Base-by-base conservation (phyloP, 2,797 vertebrate species). In the Sebastes variabilis region DNA sequence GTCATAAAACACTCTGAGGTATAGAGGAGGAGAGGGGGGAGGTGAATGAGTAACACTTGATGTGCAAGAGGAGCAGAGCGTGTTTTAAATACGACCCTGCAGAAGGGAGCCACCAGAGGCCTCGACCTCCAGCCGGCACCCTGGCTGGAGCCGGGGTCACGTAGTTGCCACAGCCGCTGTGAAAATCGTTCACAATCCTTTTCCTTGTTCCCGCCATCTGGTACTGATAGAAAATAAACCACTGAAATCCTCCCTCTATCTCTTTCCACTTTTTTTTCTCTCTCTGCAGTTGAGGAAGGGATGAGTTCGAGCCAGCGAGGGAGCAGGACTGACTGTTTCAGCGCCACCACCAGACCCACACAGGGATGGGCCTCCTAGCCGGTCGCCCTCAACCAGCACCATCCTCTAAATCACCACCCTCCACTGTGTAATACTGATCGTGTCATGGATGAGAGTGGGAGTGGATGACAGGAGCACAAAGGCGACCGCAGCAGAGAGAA, bases 221-320 rank as follows among this genome's bases (percentile, higher is more conserved):
- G 72, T 86, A 73, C 81, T 82, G 60, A 79, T 67, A 56, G 65
- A 73, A 77, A 73, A 85, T 77, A 91, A 93, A 86, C 86, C 74
- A 75, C 83, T 90, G 72, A 91, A 83, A 84, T 71, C 56, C 72
- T 79, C 54, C 64, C n/a, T 85, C 64, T 49, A 4, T 34, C 29
- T 36, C 32, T 14, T 36, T 24, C 46, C 18, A 20, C 42, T 49
- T 49, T 49, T 49, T 42, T 42, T 16, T 64, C 16, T 62, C 22
- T 85, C 56, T 86, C 66, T 52, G 66, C 90, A 94, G 94, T 54
- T 75, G 49, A 79, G 70, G 85, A 72, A 62, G 27, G 18, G 49
- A 69, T 67, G 79, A 88, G 61, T 55, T 80, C 71, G 10, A 29
- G 68, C 14, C 79, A 20, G 9, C 72, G 2, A 20, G 36, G 61